phyloP scores from a whole-genome alignment of 2,113 vertebrate genomes.

The Fulica atra region DNA sequence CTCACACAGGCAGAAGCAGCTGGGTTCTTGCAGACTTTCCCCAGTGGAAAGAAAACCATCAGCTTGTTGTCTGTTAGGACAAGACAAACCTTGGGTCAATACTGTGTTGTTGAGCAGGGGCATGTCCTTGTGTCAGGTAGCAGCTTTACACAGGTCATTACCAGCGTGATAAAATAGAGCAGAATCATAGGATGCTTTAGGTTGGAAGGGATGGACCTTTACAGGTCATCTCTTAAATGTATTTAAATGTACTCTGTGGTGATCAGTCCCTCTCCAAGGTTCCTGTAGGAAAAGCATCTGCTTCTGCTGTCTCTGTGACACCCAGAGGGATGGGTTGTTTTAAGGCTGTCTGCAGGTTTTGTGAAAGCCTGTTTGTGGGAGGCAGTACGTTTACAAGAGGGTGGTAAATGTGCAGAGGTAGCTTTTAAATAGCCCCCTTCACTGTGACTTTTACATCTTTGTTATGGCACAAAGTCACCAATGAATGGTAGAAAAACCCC shows the following conservation, averaged over 20 bases:
- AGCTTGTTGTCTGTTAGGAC: background rate
- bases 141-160: background rate
- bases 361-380: background rate
- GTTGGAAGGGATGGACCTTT: too few relatives aligned
- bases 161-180: too few relatives aligned
- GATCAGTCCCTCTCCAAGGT: too few relatives aligned
- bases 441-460: background rate
- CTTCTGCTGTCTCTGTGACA: background rate
- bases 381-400: background rate
- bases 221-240: too few relatives aligned
- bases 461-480: background rate
- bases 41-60: background rate
- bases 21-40: background rate
- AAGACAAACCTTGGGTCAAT: background rate
- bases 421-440: background rate
- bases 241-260: too few relatives aligned
- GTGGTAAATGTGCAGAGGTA: background rate
- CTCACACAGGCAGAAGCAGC: background rate
- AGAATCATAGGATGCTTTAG: too few relatives aligned
- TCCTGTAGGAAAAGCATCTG: background rate
- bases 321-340: background rate
- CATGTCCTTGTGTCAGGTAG: fast-evolving
- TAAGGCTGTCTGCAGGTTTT: background rate
- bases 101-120: background rate
- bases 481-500: background rate